These are phyloP conservation scores for Eupithecia vulgata DNA, from an alignment of 2,888 invertebrate species.

Conservation along the genomic window DNA sequence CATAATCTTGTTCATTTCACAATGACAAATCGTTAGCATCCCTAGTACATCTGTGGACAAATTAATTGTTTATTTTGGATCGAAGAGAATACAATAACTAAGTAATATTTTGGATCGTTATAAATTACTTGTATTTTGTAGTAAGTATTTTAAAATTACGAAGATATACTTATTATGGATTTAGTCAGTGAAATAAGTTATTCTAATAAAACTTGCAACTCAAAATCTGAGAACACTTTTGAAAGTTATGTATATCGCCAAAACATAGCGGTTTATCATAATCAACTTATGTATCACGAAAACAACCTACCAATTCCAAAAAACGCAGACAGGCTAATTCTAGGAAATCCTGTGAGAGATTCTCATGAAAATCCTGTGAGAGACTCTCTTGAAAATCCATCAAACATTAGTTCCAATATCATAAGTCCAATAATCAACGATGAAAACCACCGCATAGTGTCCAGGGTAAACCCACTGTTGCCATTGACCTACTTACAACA, in stretches of 20 bases:
- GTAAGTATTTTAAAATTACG: constrained; percentile 1
- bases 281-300: constrained; percentile 1
- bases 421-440: constrained; percentile 12
- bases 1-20: background rate
- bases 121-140: constrained; percentile 28
- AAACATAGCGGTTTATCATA: constrained; percentile 18
- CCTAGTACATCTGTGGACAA: too few relatives aligned
- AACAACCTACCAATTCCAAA: background rate
- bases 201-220: constrained; percentile 15
- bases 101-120: constrained; percentile 14
- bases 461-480: background rate
- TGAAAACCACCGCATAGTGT: background rate
- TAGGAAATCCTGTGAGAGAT: background rate
- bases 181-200: constrained; percentile 24
- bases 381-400: background rate
- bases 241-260: background rate
- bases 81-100: too few relatives aligned
- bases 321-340: background rate
- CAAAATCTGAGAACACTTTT: background rate
- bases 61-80: constrained; percentile 30
- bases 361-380: background rate
- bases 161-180: constrained; percentile 32
- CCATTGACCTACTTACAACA: background rate
- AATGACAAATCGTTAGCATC: too few relatives aligned
- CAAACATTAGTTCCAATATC: constrained; percentile 11